A percentile compares a stretch with the other conserved stretches of the same genome.
These are phyloP conservation scores for Phalera bucephala DNA, from an alignment of 2,888 invertebrate genomes.

Conservation along the genomic window DNA sequence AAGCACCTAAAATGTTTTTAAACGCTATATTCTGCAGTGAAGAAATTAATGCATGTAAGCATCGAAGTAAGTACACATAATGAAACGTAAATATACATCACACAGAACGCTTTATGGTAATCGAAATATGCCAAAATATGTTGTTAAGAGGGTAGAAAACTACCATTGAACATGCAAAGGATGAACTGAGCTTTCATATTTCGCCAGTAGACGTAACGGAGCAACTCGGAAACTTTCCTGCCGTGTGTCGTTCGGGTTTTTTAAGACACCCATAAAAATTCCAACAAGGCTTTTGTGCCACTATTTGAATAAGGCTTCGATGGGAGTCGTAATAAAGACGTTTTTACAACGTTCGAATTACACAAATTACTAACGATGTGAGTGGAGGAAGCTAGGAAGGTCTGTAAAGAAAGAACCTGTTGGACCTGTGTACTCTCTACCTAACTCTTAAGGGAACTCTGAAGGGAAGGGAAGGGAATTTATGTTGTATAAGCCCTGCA, in stretches of 20 bases:
- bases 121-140: constrained; percentile 83
- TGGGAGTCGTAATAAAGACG: constrained; percentile 58
- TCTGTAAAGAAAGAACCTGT: no score
- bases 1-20: no score
- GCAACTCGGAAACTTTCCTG: constrained; percentile 62
- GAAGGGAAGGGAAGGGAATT: no score
- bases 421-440: no score
- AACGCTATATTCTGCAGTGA: constrained; percentile 28
- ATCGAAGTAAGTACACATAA: constrained; percentile 55
- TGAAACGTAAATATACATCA: constrained; percentile 74
- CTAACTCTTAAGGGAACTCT: no score
- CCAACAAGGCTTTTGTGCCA: constrained; percentile 60
- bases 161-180: constrained; percentile 78
- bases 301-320: constrained; percentile 53
- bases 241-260: constrained; percentile 66
- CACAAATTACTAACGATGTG: constrained; percentile 44
- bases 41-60: constrained; percentile 65
- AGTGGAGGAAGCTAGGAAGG: no score
- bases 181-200: constrained; percentile 79
- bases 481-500: no score
- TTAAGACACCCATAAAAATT: constrained; percentile 72
- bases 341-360: constrained; percentile 57
- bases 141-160: constrained; percentile 80
- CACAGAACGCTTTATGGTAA: constrained; percentile 81
- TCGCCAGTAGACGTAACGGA: constrained; percentile 69